Evolutionary conservation across 2,113 vertebrate genomes (phyloP).

Genomic region (Microtus montanus): DNA sequence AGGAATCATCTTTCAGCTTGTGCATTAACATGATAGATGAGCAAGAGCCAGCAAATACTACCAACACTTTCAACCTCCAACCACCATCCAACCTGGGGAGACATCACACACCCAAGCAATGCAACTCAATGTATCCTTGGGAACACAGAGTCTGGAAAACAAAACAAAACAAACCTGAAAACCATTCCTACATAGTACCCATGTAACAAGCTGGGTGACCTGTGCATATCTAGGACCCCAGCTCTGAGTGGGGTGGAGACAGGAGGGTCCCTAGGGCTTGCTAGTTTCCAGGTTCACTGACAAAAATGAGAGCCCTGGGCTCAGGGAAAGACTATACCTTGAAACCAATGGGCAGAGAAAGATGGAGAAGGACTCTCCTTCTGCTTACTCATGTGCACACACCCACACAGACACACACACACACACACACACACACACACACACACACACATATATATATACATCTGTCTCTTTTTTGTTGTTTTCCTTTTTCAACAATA

Average conservation of each 20-base stretch:
- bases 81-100: not conserved
- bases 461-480: not conserved
- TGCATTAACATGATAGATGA: not conserved
- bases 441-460: not conserved
- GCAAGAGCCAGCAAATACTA: not conserved
- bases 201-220: not conserved
- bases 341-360: not conserved
- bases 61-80: not conserved
- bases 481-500: not conserved
- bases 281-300: not conserved
- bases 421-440: not conserved
- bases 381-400: not conserved
- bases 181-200: not conserved
- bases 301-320: not conserved
- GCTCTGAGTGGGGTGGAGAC: not conserved
- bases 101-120: not conserved
- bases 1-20: not conserved
- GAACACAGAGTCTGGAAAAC: not conserved
- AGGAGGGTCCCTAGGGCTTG: not conserved
- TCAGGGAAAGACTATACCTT: not conserved
- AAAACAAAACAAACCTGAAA: not conserved
- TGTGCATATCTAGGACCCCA: not conserved
- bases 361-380: not conserved
- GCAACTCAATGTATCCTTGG: not conserved
- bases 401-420: not conserved